Percentiles rank a stretch among this genome's conserved stretches.
Evolutionary conservation across 2,113 vertebrate genomes (phyloP).

Genomic region (Siniperca chuatsi): DNA sequence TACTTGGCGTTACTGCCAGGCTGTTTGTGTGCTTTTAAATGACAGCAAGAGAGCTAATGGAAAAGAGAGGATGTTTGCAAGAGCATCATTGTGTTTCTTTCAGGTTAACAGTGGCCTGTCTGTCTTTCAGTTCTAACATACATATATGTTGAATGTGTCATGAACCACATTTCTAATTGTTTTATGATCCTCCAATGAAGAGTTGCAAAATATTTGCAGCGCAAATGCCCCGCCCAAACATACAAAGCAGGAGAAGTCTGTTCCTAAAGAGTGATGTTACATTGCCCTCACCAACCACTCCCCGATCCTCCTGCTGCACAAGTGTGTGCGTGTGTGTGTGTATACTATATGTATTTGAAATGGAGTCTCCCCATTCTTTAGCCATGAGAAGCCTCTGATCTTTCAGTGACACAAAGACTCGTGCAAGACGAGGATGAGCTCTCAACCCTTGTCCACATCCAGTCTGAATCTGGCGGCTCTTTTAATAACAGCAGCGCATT

Average conservation of each 20-base stretch:
- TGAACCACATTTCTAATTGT: neutral
- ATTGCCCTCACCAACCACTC: conserved; percentile 42
- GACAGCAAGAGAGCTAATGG: conserved; percentile 35
- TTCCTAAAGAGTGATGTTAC: conserved; percentile 47
- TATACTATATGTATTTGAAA: conserved; percentile 40
- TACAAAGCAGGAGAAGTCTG: conserved; percentile 37
- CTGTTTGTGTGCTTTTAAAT: conserved; percentile 58
- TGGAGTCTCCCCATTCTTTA: conserved; percentile 52
- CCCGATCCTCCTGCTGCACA: conserved; percentile 32
- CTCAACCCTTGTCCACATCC: conserved; percentile 62
- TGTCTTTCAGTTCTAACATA: neutral
- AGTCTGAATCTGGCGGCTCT: conserved; percentile 36
- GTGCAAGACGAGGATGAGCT: conserved; percentile 56
- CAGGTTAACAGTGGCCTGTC: neutral
- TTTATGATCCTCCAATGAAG: conserved; percentile 12
- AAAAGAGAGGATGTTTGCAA: conserved; percentile 31
- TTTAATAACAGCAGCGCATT: conserved; percentile 49
- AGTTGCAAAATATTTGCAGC: conserved; percentile 37
- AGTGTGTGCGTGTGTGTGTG: conserved; percentile 24
- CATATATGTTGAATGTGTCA: neutral
- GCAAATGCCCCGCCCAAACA: conserved; percentile 55
- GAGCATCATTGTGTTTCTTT: conserved; percentile 25
- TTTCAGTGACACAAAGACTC: conserved; percentile 68
- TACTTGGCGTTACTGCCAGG: conserved; percentile 73
- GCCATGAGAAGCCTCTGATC: conserved; percentile 71